Evolutionary conservation across 2,113 vertebrate genomes (phyloP), one percentile per base, ranked within the genome.

Genomic region (Mormoops blainvillei): DNA sequence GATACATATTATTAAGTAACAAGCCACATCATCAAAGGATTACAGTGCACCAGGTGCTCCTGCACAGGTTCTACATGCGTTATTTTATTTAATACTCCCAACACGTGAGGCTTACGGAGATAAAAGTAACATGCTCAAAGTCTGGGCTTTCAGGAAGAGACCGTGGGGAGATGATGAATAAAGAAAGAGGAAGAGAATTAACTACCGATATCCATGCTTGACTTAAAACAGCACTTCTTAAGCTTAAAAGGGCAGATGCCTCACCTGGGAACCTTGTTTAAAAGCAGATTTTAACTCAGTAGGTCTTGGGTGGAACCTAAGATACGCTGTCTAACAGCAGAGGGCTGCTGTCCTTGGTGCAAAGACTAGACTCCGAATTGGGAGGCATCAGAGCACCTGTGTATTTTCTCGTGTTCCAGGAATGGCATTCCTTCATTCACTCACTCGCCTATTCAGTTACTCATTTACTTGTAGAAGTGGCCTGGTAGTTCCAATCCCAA

Each of bases 11-110:
- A 24, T 77, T 77, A 73, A 87, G 43, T 43, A 52, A 43, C n/a
- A 71, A 84, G 73, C 88, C 58, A 36, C 78, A 50, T 91, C 93
- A 84, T 80, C 87, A 43, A 85, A 68, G 82, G 61, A 88, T 94
- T 81, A 81, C 2, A 12, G 3, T 31, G 36, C 54, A 85, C 76
- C 52, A 7, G 33, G 48, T 28, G 56, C 71, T 52, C 5, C 45
- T 2, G 26, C 45, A n/a, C 0, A 1, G 45, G 10, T 85, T 81
- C 81, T 63, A 24, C 22, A 15, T 24, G 19, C 16, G 1, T 74
- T 31, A 41, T 61, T 94, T 80, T 70, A 48, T 65, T 81, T 89
- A 56, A 80, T 70, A 67, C 63, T 77, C 24, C 54, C 84, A 80
- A n/a, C 50, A 76, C 48, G 48, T 56, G 83, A 85, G 58, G 41